Percentiles rank a stretch among this genome's conserved stretches.
Evolutionary conservation across 1,140 invertebrate species (phyloP).

Genomic region (Apis laboriosa): DNA sequence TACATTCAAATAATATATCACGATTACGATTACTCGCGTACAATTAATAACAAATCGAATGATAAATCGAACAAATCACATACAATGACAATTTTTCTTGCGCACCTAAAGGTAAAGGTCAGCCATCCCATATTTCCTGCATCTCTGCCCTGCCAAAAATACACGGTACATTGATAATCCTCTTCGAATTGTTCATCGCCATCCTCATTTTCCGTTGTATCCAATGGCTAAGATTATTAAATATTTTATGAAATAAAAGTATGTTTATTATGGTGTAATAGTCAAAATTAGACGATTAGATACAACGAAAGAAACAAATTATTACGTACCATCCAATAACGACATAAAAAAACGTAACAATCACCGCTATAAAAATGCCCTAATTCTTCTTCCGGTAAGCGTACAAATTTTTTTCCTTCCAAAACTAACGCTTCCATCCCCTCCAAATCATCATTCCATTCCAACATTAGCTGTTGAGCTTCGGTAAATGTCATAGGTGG

Average conservation of each 20-base stretch:
- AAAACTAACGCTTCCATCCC: conserved; percentile 99
- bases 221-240: conserved; percentile 68
- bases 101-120: conserved; percentile 96
- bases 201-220: conserved; percentile 85
- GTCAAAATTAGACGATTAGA: not conserved
- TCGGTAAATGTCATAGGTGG: conserved; percentile 92
- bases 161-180: conserved; percentile 97
- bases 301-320: not conserved
- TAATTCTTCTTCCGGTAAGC: conserved; percentile 96
- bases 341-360: conserved; percentile 98
- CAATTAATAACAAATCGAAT: not conserved
- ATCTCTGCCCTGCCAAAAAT: conserved; percentile 99
- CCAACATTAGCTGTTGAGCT: conserved; percentile 94
- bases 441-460: conserved; percentile 98
- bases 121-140: conserved; percentile 99
- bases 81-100: not conserved
- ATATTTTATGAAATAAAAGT: too few relatives aligned
- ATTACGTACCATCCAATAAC: conserved; percentile 90
- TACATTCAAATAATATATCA: not conserved
- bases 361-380: conserved; percentile 97
- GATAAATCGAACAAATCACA: too few relatives aligned
- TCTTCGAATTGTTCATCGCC: conserved; percentile 89
- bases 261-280: not conserved
- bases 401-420: conserved; percentile 98
- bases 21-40: not conserved